phyloP scores from a whole-genome alignment of 2,888 invertebrate genomes.

The Athripsodes cinereus region DNA sequence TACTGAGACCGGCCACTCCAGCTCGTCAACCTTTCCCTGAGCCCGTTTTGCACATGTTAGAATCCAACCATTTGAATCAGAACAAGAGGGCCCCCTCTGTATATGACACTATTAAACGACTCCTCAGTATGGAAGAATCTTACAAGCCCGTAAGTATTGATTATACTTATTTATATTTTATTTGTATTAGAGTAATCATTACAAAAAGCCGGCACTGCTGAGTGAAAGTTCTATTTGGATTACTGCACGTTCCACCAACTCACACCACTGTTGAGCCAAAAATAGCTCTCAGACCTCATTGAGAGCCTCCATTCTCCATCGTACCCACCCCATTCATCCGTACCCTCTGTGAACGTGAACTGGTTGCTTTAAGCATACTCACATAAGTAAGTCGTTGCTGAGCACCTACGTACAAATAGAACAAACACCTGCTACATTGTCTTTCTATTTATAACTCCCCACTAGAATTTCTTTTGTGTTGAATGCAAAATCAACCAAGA shows the following conservation, averaged over 20 bases:
- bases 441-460: too few species aligned
- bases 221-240: too few species aligned
- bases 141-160: conserved; percentile 50
- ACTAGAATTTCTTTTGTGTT: too few species aligned
- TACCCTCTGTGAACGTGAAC: too few species aligned
- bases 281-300: not conserved
- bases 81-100: conserved; percentile 41
- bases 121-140: conserved; percentile 50
- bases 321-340: too few species aligned
- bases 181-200: not conserved
- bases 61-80: conserved; percentile 31
- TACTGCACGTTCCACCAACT: not conserved
- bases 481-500: too few species aligned
- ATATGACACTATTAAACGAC: conserved; percentile 52
- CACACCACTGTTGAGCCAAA: not conserved
- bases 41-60: conserved; percentile 48
- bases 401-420: too few species aligned
- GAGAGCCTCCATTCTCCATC: not conserved
- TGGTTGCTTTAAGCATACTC: not conserved
- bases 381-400: not conserved
- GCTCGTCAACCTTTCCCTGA: conserved; percentile 48
- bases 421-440: too few species aligned
- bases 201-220: not conserved
- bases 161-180: not conserved
- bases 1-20: conserved; percentile 55